Evolutionary conservation across 2,113 vertebrate species (phyloP).

Genomic region (Peromyscus californicus): DNA sequence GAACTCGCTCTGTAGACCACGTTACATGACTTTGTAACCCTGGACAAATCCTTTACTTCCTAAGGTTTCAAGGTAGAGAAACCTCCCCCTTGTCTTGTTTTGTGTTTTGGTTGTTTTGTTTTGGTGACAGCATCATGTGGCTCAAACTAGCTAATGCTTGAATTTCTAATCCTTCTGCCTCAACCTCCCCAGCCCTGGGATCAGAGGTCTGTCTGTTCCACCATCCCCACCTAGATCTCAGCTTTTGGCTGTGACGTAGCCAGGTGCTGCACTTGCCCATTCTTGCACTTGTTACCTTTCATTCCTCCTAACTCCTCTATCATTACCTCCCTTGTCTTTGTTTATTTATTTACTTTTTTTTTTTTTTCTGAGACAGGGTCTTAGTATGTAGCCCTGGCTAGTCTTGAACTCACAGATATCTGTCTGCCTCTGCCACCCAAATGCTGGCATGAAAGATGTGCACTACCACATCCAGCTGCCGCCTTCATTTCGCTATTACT

Average conservation of each 20-base stretch:
- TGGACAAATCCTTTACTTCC: constrained; percentile 6
- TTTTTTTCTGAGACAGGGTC: background rate
- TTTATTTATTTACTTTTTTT: background rate
- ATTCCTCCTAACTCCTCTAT: constrained; percentile 20
- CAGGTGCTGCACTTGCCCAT: background rate
- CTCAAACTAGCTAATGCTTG: background rate
- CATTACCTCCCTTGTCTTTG: background rate
- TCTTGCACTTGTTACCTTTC: background rate
- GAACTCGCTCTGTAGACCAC: too few species aligned
- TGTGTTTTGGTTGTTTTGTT: background rate
- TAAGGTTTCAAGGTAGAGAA: background rate
- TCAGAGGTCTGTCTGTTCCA: background rate
- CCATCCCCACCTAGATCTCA: background rate
- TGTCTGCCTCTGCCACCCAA: background rate
- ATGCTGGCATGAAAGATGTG: background rate
- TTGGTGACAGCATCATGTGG: background rate
- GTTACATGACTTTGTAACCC: constrained; percentile 16
- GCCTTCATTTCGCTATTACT: background rate
- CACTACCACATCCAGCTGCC: background rate
- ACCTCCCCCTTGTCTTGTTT: background rate
- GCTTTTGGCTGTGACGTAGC: background rate
- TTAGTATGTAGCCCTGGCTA: background rate
- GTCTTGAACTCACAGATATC: background rate
- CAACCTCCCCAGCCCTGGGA: background rate
- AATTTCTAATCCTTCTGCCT: background rate